Conservation (phyloP, 2,888 invertebrate species). For the Drosophila putrida region DNA sequence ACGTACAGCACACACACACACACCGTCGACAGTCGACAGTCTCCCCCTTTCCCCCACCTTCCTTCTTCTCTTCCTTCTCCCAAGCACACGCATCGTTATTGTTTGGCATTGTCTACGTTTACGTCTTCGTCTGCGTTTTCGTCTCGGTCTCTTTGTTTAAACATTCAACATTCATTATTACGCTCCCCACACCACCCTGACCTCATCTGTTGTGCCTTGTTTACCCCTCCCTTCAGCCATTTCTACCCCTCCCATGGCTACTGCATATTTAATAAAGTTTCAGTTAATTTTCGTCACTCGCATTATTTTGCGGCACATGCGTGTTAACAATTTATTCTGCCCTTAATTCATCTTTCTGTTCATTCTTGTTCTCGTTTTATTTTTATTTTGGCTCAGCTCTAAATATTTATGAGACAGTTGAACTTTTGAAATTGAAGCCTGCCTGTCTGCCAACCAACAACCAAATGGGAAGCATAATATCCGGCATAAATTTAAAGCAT, state of each 20-base stretch:
- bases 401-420: conserved; percentile 66
- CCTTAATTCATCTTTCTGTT: conserved; percentile 45
- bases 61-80: neutral
- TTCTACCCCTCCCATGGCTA: conserved; percentile 16
- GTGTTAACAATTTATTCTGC: conserved; percentile 68
- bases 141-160: conserved; percentile 56
- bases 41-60: neutral
- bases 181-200: neutral
- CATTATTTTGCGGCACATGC: conserved; percentile 72
- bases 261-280: conserved; percentile 77
- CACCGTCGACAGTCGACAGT: conserved; percentile 1
- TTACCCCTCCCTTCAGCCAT: neutral
- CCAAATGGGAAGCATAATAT: conserved; percentile 34
- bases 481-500: conserved; percentile 31
- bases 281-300: conserved; percentile 73
- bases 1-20: neutral
- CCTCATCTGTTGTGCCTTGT: neutral
- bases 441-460: neutral
- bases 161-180: conserved; percentile 71
- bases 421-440: conserved; percentile 42
- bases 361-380: conserved; percentile 15
- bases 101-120: conserved; percentile 50
- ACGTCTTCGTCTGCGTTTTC: conserved; percentile 21
- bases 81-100: conserved; percentile 30
- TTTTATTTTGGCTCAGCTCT: conserved; percentile 35